Percentiles rank a stretch among this genome's conserved stretches.
These are phyloP conservation scores for Ichneumoninae sp. DNA, from an alignment of 2,888 invertebrate species.

Conservation along the genomic window DNA sequence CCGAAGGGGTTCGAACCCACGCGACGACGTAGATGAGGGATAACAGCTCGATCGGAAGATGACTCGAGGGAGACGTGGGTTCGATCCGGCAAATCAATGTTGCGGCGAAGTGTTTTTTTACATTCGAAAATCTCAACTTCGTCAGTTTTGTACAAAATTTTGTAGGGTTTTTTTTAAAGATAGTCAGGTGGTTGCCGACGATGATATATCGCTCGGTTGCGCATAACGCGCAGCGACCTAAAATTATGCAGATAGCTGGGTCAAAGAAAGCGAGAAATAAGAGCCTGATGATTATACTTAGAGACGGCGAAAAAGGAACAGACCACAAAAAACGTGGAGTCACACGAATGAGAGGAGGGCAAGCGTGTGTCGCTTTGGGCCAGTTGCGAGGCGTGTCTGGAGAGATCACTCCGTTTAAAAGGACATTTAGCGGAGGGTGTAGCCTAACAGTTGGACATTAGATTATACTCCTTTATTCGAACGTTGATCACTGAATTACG, in stretches of 20 bases:
- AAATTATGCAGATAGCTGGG: conserved; percentile 64
- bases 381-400: conserved; percentile 56
- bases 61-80: neutral
- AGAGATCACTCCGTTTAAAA: conserved; percentile 65
- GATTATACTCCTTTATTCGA: conserved; percentile 39
- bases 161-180: neutral
- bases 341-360: conserved; percentile 26
- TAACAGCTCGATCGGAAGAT: neutral
- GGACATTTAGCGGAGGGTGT: conserved; percentile 61
- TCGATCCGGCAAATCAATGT: neutral
- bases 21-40: conserved; percentile 24
- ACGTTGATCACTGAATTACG: conserved; percentile 36
- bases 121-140: neutral
- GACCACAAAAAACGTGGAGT: conserved; percentile 31
- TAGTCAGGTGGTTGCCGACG: conserved; percentile 29
- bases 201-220: conserved; percentile 43
- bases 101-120: neutral
- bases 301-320: conserved; percentile 17
- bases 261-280: conserved; percentile 61
- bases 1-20: conserved; percentile 24
- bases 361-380: conserved; percentile 47
- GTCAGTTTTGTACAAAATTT: neutral
- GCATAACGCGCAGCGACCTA: conserved; percentile 27
- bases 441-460: conserved; percentile 39
- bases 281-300: conserved; percentile 43